A percentile compares a stretch with the other conserved stretches of the same genome.
These are phyloP conservation scores for Anoplophora glabripennis DNA, from an alignment of 1,140 invertebrate genomes.

Conservation along the genomic window DNA sequence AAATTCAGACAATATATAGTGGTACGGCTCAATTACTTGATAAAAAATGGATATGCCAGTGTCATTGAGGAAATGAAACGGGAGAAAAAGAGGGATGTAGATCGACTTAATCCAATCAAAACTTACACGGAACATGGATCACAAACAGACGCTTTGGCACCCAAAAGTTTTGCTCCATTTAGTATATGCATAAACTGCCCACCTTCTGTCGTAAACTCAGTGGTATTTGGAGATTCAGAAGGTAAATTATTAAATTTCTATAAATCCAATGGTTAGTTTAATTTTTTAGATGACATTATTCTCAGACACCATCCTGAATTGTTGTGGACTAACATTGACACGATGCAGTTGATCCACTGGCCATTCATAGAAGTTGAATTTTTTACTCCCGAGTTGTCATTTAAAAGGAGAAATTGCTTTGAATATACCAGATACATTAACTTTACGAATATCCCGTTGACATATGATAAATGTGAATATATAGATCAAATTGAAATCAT, in stretches of 20 bases:
- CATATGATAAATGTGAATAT: conserved; percentile 1
- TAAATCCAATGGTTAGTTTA: neutral
- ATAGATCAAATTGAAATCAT: conserved; percentile 24
- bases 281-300: conserved; percentile 25
- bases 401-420: conserved; percentile 23
- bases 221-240: conserved; percentile 26
- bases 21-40: conserved; percentile 22
- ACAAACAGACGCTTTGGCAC: conserved; percentile 24
- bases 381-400: conserved; percentile 21
- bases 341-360: conserved; percentile 25
- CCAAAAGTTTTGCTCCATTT: conserved; percentile 22
- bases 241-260: conserved; percentile 7
- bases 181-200: conserved; percentile 16
- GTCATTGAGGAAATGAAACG: conserved; percentile 1
- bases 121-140: conserved; percentile 10
- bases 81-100: neutral
- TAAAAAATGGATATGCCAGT: conserved; percentile 13
- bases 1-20: conserved; percentile 30
- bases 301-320: conserved; percentile 21
- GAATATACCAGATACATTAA: conserved; percentile 25
- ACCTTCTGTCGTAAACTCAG: conserved; percentile 19
- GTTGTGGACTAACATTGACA: conserved; percentile 20
- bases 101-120: conserved; percentile 7
- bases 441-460: conserved; percentile 15
- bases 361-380: conserved; percentile 28